These are phyloP conservation scores for Patella ulyssiponensis DNA, from an alignment of 2,888 invertebrate genomes.

Conservation along the genomic window DNA sequence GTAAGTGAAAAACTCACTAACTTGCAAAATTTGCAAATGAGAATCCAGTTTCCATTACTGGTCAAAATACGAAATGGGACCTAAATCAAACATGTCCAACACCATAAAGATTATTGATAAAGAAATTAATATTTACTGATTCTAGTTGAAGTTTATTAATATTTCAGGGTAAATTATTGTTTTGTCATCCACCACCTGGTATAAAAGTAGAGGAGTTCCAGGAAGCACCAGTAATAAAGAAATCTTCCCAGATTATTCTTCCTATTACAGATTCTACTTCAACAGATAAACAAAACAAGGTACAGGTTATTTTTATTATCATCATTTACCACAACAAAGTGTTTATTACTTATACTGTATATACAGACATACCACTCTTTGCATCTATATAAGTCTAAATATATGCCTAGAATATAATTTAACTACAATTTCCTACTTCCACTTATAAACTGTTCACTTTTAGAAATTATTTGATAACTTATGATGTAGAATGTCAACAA, in stretches of 20 bases:
- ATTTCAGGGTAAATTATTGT: constrained; percentile 84
- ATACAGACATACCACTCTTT: no score
- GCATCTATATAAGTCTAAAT: no score
- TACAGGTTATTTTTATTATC: neutral
- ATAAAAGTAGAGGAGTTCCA: constrained; percentile 77
- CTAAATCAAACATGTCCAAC: neutral
- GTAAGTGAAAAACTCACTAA: neutral
- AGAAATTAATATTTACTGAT: no score
- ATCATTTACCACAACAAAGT: no score
- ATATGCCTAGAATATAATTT: no score
- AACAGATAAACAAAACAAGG: constrained; percentile 12
- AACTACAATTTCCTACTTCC: no score
- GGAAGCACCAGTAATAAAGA: constrained; percentile 21
- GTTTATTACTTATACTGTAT: no score
- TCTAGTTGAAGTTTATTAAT: no score
- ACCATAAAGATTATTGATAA: no score
- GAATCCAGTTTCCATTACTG: neutral
- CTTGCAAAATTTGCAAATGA: neutral
- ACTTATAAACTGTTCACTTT: no score
- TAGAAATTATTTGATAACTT: no score
- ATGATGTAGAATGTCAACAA: no score
- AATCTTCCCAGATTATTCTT: neutral
- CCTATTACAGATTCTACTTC: neutral
- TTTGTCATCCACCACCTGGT: constrained; percentile 87
- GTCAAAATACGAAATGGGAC: neutral